Evolutionary conservation across 1,140 invertebrate genomes (phyloP).

Genomic region (Melitaea cinxia): DNA sequence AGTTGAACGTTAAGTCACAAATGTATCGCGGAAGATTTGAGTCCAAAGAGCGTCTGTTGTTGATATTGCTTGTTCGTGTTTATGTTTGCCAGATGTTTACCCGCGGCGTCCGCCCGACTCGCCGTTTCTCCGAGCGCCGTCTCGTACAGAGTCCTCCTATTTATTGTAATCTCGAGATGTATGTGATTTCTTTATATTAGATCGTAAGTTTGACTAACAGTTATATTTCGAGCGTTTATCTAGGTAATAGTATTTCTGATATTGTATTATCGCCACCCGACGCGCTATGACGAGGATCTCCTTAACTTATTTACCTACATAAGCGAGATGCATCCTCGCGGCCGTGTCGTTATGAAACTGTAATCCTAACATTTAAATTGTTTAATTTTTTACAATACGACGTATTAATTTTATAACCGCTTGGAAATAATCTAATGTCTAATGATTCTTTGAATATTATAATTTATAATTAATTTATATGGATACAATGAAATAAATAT

Average conservation of each 20-base stretch:
- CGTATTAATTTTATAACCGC: constrained; percentile 44
- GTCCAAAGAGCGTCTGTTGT: constrained; percentile 66
- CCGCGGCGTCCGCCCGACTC: constrained; percentile 61
- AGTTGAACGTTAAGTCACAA: constrained; percentile 62
- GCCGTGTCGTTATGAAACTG: constrained; percentile 6
- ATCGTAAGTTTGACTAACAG: constrained; percentile 69
- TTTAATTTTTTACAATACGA: constrained; percentile 37
- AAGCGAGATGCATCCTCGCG: constrained; percentile 64
- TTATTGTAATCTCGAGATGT: constrained; percentile 77
- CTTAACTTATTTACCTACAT: constrained; percentile 69
- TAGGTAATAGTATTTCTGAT: constrained; percentile 46
- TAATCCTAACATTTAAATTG: constrained; percentile 13
- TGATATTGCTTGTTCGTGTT: constrained; percentile 48
- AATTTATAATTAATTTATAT: constrained; percentile 72
- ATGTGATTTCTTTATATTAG: constrained; percentile 78
- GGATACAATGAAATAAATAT: constrained; percentile 59
- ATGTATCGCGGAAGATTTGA: constrained; percentile 25
- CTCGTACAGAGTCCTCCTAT: constrained; percentile 71
- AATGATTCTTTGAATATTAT: constrained; percentile 65
- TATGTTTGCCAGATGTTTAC: constrained; percentile 59
- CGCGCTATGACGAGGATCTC: constrained; percentile 50
- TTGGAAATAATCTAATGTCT: constrained; percentile 66
- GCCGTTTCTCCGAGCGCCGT: constrained; percentile 67
- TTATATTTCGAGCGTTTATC: constrained; percentile 47
- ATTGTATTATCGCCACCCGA: constrained; percentile 40